phyloP scores from a whole-genome alignment of 2,797 vertebrate genomes.

The Chaenodraco wilsoni region DNA sequence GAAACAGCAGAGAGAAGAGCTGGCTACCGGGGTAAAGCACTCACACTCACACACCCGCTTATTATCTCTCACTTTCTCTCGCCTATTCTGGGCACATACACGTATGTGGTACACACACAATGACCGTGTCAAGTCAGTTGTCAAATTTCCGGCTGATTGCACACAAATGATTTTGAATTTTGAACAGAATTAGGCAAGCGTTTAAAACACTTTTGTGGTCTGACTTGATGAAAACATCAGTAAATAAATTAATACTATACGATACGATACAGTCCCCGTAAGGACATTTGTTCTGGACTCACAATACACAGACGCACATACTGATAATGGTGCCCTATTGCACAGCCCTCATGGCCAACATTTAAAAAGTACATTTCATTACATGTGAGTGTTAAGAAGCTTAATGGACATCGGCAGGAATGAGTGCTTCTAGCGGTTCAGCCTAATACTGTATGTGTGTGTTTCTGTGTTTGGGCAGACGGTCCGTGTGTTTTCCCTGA shows the following conservation, averaged over 20 bases:
- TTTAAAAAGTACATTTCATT: no score
- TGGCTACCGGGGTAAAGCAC: slow-evolving; percentile 90
- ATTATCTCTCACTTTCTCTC: slow-evolving; percentile 3
- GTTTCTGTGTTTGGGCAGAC: slow-evolving; percentile 82
- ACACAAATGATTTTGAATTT: background rate
- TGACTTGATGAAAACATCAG: background rate
- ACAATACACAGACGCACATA: no score
- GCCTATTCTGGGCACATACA: background rate
- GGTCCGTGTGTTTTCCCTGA: slow-evolving; percentile 93
- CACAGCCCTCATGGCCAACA: no score
- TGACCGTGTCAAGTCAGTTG: background rate
- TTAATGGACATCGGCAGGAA: no score
- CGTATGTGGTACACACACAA: background rate
- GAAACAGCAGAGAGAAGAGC: slow-evolving; percentile 96
- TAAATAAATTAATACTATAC: background rate
- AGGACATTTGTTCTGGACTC: no score
- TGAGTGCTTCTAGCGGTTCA: no score
- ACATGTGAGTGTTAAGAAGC: no score
- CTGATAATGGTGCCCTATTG: no score
- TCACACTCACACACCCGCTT: background rate
- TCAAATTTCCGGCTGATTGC: background rate
- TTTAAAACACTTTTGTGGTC: background rate
- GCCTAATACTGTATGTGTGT: background rate
- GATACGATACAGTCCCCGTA: no score
- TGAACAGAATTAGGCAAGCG: background rate